Evolutionary conservation across 2,888 invertebrate genomes (phyloP).

Genomic region (Abrostola triplasia): DNA sequence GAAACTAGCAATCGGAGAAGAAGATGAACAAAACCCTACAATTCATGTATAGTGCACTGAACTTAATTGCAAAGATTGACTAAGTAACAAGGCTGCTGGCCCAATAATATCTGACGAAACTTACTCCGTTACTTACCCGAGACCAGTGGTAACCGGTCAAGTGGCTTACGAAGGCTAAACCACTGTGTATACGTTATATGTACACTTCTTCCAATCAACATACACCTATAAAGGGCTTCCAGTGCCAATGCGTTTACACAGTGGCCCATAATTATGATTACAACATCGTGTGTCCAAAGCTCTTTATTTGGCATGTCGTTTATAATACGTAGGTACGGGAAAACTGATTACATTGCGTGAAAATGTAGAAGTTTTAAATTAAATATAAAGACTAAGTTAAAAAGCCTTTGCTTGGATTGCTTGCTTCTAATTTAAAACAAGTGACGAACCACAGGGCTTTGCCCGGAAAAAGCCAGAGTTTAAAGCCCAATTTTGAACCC

Average conservation of each 20-base stretch:
- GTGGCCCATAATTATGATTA: background rate
- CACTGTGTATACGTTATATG: background rate
- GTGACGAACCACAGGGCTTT: too few relatives aligned
- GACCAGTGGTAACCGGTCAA: constrained; percentile 29
- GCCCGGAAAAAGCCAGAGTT: too few relatives aligned
- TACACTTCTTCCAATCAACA: background rate
- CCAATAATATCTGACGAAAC: constrained; percentile 23
- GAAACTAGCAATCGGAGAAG: too few relatives aligned
- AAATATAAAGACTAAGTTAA: too few relatives aligned
- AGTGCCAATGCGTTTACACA: background rate
- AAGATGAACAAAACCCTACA: too few relatives aligned
- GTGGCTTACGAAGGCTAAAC: constrained; percentile 15
- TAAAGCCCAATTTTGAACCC: too few relatives aligned
- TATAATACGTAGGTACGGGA: too few relatives aligned
- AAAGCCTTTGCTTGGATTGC: too few relatives aligned
- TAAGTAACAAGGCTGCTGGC: constrained; percentile 16
- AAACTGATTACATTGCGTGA: too few relatives aligned
- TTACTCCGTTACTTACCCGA: constrained; percentile 19
- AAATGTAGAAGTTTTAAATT: too few relatives aligned
- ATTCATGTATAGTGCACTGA: too few relatives aligned
- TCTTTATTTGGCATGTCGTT: background rate
- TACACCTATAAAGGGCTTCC: constrained; percentile 14
- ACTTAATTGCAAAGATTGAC: background rate
- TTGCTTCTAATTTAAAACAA: too few relatives aligned
- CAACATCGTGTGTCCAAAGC: background rate